Evolutionary conservation across 2,888 invertebrate species (phyloP), one percentile per base, ranked within the genome.

Genomic region (Drosophila mimica): DNA sequence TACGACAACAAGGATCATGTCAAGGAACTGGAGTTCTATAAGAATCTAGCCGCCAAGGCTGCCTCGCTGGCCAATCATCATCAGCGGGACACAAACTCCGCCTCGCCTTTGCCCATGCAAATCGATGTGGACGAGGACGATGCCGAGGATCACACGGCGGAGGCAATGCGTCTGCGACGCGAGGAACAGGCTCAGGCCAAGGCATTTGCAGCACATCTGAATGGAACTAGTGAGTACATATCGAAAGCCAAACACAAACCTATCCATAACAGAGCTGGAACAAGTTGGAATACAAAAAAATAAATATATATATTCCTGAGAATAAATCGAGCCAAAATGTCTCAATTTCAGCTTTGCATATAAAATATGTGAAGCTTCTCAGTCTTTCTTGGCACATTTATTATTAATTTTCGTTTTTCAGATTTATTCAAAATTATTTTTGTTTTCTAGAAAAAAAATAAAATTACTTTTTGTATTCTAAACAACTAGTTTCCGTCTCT

Each of bases 211-310:
- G 94, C 95, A 54, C 95, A 95, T 92, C 92, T 95, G 54, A 95
- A 95, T 90, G 95, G 95, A 91, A 94, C 95, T 89, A 95, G 95
- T 95, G 93, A 94, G 95, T 94, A 93, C 93, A 93, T 93, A 93
- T 93, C 93, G 92, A 91, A 84, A 86, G 69, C 88, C 86, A 85
- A 84, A 84, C 33, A 13, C 4, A 30, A 31, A 40, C 17, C 11
- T 4, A 30, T 4, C 9, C 4, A 15, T 11, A 20, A 33, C 59
- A 28, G 53, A 57, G 53, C 56, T 75, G 86, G 73, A 83, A 66
- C 69, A 28, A 40, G 36, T 31, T 46, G 17, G 33, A 34, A 28
- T 6, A 43, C 15, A 4, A 54, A 33, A 53, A 1, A 20, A 33
- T 5, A 15, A 0, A 2, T 63, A 49, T 15, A 49, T 7, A n/a